Percentiles rank a stretch among this genome's conserved stretches.
phyloP scores from a whole-genome alignment of 2,888 invertebrate species.

The Tineola bisselliella region DNA sequence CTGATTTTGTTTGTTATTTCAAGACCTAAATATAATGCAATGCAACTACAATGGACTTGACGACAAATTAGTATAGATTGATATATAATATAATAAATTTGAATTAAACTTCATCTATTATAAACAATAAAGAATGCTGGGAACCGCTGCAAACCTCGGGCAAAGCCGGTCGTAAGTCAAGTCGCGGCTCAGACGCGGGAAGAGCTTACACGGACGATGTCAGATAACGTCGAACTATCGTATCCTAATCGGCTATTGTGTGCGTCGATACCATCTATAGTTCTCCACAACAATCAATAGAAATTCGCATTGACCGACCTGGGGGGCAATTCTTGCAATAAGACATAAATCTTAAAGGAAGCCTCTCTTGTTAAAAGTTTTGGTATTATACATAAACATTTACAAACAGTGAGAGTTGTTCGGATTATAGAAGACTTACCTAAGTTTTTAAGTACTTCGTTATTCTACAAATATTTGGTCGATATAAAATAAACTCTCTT shows the following conservation, averaged over 20 bases:
- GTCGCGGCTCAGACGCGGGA: slow-evolving; percentile 21
- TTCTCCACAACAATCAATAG: slow-evolving; percentile 29
- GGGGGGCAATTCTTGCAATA: neutral
- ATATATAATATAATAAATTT: too few species aligned
- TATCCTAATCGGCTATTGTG: slow-evolving; percentile 50
- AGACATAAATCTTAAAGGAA: neutral
- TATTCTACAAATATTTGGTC: too few species aligned
- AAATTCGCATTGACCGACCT: slow-evolving; percentile 16
- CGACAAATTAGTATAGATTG: too few species aligned
- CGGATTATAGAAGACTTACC: too few species aligned
- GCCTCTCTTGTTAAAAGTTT: too few species aligned
- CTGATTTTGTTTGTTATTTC: too few species aligned
- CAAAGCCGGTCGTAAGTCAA: slow-evolving; percentile 32
- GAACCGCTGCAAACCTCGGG: slow-evolving; percentile 41
- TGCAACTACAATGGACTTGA: too few species aligned
- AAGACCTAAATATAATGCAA: too few species aligned
- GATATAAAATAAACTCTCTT: too few species aligned
- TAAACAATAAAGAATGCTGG: slow-evolving; percentile 51
- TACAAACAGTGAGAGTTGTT: too few species aligned
- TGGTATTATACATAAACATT: too few species aligned
- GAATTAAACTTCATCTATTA: neutral
- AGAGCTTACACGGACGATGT: slow-evolving; percentile 33
- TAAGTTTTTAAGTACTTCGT: too few species aligned
- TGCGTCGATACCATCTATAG: slow-evolving; percentile 23
- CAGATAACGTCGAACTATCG: slow-evolving; percentile 43